These are phyloP conservation scores for Rhingia campestris DNA, from an alignment of 2,888 invertebrate genomes.

Conservation along the genomic window DNA sequence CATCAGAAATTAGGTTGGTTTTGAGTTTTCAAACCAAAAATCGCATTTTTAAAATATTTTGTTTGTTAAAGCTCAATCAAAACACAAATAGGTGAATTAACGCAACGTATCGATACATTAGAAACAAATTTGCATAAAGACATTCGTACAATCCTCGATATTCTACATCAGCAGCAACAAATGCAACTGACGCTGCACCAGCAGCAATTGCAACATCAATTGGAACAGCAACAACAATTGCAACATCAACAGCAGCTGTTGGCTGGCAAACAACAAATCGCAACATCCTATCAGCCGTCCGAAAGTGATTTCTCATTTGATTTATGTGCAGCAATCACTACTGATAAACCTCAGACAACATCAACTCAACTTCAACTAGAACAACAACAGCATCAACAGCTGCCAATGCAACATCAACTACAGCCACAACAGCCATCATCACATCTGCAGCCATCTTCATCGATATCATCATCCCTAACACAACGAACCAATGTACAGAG, in stretches of 20 bases:
- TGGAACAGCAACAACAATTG: constrained; percentile 76
- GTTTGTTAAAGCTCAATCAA: constrained; percentile 75
- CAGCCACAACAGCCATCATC: constrained; percentile 55
- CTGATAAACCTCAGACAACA: constrained; percentile 70
- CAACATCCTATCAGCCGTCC: constrained; percentile 78
- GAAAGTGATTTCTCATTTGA: constrained; percentile 79
- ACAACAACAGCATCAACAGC: constrained; percentile 66
- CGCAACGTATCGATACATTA: constrained; percentile 77
- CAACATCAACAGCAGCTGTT: constrained; percentile 75
- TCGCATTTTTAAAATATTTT: not conserved
- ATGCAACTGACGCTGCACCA: constrained; percentile 76
- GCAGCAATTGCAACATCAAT: constrained; percentile 76
- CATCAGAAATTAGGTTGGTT: constrained; percentile 75
- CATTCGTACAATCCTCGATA: constrained; percentile 77
- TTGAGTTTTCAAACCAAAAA: not conserved
- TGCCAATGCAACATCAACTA: constrained; percentile 56
- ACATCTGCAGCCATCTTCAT: constrained; percentile 66
- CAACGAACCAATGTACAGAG: constrained; percentile 77
- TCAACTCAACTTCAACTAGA: constrained; percentile 70
- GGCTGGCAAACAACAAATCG: constrained; percentile 75
- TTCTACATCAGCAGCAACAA: constrained; percentile 78
- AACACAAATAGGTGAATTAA: constrained; percentile 77
- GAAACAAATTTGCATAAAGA: constrained; percentile 78
- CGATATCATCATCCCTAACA: constrained; percentile 57
- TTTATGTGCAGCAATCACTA: constrained; percentile 75